Conservation (phyloP, 2,113 vertebrate species). For the Melozone crissalis region DNA sequence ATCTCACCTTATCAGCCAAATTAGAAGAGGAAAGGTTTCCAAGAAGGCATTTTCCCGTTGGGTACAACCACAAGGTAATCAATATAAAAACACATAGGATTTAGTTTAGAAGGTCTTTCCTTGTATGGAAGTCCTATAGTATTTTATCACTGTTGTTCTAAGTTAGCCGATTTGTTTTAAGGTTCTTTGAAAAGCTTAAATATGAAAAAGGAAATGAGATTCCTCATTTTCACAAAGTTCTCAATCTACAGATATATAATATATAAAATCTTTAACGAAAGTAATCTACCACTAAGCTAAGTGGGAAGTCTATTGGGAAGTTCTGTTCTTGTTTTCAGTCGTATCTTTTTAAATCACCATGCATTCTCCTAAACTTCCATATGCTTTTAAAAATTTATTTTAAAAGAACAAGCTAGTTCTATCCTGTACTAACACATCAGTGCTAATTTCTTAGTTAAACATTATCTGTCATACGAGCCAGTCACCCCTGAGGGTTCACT, state of each 20-base stretch:
- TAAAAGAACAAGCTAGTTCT: not conserved
- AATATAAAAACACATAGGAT: not conserved
- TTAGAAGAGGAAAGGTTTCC: not conserved
- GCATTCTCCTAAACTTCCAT: not conserved
- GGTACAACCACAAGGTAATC: not conserved
- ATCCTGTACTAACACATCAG: not conserved
- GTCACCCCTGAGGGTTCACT: not conserved
- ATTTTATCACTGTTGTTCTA: not conserved
- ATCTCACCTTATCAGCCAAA: not conserved
- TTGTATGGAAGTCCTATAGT: not conserved
- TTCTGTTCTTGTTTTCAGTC: not conserved
- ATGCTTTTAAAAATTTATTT: not conserved
- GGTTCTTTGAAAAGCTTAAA: not conserved
- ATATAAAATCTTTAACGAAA: not conserved
- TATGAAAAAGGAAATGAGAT: not conserved
- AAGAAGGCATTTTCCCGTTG: not conserved
- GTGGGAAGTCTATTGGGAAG: not conserved
- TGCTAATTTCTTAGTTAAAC: not conserved
- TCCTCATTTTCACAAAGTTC: not conserved
- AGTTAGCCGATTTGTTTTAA: not conserved
- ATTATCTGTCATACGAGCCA: not conserved
- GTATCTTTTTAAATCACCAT: not conserved
- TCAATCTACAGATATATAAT: not conserved
- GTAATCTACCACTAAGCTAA: not conserved
- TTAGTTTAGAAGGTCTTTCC: not conserved